Conservation (phyloP, 2,888 invertebrate genomes). For the Ophioninae sp. region DNA sequence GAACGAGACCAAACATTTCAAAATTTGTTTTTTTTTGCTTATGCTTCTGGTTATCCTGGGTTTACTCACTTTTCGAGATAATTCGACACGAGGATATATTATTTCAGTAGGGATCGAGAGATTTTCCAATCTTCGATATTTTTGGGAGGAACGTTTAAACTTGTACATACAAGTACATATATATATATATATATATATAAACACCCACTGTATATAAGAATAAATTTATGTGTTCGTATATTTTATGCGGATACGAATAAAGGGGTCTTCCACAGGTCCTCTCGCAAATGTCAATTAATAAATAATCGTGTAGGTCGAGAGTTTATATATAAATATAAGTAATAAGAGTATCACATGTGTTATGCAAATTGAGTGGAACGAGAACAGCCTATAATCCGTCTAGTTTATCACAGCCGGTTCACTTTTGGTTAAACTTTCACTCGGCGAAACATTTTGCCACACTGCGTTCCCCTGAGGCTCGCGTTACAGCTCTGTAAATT, state of each 20-base stretch:
- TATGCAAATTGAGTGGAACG: conserved; percentile 9
- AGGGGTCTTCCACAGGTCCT: neutral
- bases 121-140: conserved; percentile 42
- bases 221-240: conserved; percentile 8
- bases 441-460: conserved; percentile 30
- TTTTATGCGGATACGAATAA: neutral
- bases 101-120: conserved; percentile 28
- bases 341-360: conserved; percentile 16
- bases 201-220: neutral
- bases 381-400: conserved; percentile 60
- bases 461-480: conserved; percentile 12
- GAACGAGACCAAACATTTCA: too few relatives aligned
- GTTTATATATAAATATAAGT: neutral
- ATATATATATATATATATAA: conserved; percentile 6
- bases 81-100: conserved; percentile 32
- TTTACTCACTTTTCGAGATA: conserved; percentile 44
- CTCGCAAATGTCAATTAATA: neutral
- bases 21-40: too few relatives aligned
- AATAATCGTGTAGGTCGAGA: neutral
- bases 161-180: neutral
- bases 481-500: conserved; percentile 26
- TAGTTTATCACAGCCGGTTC: conserved; percentile 75
- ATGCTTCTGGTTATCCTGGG: neutral
- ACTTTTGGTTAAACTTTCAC: conserved; percentile 74
- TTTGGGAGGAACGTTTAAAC: conserved; percentile 19